These are phyloP conservation scores for Athalia rosae DNA, from an alignment of 2,888 invertebrate species.

Conservation along the genomic window DNA sequence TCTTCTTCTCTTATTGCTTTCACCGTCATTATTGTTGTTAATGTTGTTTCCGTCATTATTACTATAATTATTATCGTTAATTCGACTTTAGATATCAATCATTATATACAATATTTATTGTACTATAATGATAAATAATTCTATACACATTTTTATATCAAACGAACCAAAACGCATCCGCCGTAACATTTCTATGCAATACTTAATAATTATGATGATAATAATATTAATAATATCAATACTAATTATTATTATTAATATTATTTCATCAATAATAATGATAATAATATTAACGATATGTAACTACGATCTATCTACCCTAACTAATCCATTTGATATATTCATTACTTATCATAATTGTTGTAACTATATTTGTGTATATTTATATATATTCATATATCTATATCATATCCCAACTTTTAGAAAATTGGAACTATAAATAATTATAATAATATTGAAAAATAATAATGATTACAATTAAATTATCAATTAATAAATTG, in stretches of 20 bases:
- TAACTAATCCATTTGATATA: conserved; percentile 2
- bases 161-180: conserved; percentile 66
- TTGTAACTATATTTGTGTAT: conserved; percentile 44
- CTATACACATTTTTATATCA: conserved; percentile 50
- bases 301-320: conserved; percentile 62
- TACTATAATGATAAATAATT: neutral
- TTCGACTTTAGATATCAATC: too few relatives aligned
- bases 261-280: conserved; percentile 52
- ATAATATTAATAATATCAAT: conserved; percentile 53
- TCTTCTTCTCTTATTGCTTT: too few relatives aligned
- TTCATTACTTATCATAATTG: neutral
- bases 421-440: conserved; percentile 55
- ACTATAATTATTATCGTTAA: too few relatives aligned
- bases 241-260: conserved; percentile 35
- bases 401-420: conserved; percentile 44
- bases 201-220: conserved; percentile 17
- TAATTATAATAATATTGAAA: conserved; percentile 56
- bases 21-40: too few relatives aligned
- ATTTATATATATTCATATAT: conserved; percentile 44
- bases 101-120: neutral
- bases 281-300: conserved; percentile 71
- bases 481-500: conserved; percentile 60
- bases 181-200: conserved; percentile 56
- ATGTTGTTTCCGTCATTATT: too few relatives aligned
- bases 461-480: conserved; percentile 59